Base-by-base conservation (phyloP, 1,140 invertebrate genomes). In the Musca domestica region DNA sequence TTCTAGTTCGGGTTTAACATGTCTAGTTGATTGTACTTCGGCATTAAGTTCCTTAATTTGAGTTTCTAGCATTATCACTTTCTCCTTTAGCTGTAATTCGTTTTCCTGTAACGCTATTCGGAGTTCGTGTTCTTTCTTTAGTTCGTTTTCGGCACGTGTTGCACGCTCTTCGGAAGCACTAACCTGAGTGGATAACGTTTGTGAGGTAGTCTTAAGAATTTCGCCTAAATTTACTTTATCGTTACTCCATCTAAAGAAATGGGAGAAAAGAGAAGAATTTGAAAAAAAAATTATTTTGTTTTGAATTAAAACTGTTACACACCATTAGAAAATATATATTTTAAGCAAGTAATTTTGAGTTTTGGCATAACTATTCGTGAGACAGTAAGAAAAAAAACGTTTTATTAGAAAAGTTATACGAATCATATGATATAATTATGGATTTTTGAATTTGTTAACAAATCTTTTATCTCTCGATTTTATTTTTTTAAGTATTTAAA, bases 51-150 rank as follows among this genome's bases (percentile, higher is more conserved):
- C 76, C 56, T 76, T 78, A 6, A 30, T 67, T 20, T 76, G 72
- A 17, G 41, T 64, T 64, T 82, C 77, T 6, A 79, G 51, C 1
- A 61, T 69, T 5, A 68, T 41, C 12, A 81, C 76, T 68, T 78
- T 74, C 14, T 80, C 78, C 47, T 75, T 78, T 7, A 76, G 47
- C 46, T 74, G 74, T 15, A 70, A 27, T 67, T 81, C 78, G 68
- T 78, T 76, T 70, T 86, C 86, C 82, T 98, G 92, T 71, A 98
- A 83, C 2, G 92, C 91, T 71, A 89, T 88, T 70, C 95, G 85
- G 92, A 94, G 96, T 82, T 98, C 95, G n/a, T 92, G 84, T 84
- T 98, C 95, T 58, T 96, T 91, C 74, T 88, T 88, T 48, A 96
- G 83, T 81, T 97, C 95, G 64, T 90, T 92, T 84, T 97, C 94